These are phyloP conservation scores for Aquatica leii DNA, from an alignment of 2,888 invertebrate genomes.

Conservation along the genomic window DNA sequence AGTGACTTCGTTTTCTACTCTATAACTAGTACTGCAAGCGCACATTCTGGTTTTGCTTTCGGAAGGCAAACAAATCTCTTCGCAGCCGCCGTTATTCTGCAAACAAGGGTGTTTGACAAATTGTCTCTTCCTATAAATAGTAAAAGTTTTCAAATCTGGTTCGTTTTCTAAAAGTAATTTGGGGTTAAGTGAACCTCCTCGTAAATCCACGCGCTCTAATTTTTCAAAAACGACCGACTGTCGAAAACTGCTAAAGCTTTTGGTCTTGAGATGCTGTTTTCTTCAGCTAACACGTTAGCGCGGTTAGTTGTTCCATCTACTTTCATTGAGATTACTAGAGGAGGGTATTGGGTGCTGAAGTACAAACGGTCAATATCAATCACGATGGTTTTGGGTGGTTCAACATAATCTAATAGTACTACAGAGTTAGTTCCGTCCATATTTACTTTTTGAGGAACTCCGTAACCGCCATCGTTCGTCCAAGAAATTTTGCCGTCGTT, in stretches of 20 bases:
- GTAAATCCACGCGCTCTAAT: conserved; percentile 83
- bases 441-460: conserved; percentile 88
- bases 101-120: conserved; percentile 86
- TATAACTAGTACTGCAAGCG: conserved; percentile 90
- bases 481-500: conserved; percentile 95
- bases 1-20: conserved; percentile 77
- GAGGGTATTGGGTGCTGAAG: conserved; percentile 83
- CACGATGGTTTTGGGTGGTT: conserved; percentile 83
- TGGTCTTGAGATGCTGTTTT: conserved; percentile 78
- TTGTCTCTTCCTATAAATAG: conserved; percentile 85
- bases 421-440: conserved; percentile 90
- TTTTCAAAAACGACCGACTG: conserved; percentile 82
- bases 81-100: conserved; percentile 89
- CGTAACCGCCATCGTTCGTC: conserved; percentile 94
- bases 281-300: conserved; percentile 72
- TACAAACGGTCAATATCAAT: conserved; percentile 87
- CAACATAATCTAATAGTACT: conserved; percentile 74
- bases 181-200: conserved; percentile 76
- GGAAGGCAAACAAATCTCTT: conserved; percentile 91
- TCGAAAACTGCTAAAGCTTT: conserved; percentile 85
- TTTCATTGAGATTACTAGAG: conserved; percentile 74
- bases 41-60: conserved; percentile 81
- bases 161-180: conserved; percentile 84
- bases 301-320: conserved; percentile 77
- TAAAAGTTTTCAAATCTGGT: conserved; percentile 85